A percentile compares a stretch with the other conserved stretches of the same genome.
Evolutionary conservation across 2,113 vertebrate species (phyloP).

Genomic region (Hemibagrus wyckioides): DNA sequence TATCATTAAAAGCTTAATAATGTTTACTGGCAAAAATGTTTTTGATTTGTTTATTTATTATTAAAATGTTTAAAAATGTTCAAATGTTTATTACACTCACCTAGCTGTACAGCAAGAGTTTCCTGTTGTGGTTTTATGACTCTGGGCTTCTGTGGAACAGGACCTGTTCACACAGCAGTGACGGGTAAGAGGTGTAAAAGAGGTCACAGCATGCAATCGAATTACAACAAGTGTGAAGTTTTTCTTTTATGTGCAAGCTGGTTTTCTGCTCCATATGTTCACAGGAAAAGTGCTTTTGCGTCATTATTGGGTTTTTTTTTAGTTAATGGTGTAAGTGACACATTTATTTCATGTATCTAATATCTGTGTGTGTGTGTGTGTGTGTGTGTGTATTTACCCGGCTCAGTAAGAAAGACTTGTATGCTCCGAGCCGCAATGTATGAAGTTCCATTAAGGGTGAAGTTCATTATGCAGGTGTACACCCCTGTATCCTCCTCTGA

Average conservation of each 20-base stretch:
- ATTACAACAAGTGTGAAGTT: background rate
- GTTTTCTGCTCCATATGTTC: background rate
- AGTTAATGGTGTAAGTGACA: background rate
- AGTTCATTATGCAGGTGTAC: constrained; percentile 67
- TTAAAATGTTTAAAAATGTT: too few relatives aligned
- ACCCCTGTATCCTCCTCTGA: constrained; percentile 49
- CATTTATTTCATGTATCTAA: background rate
- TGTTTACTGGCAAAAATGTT: too few relatives aligned
- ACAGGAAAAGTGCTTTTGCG: constrained; percentile 3
- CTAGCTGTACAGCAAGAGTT: constrained; percentile 56
- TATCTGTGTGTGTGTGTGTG: background rate
- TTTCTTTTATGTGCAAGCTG: background rate
- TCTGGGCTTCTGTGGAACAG: constrained; percentile 31
- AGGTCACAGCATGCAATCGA: background rate
- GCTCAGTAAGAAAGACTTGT: constrained; percentile 1
- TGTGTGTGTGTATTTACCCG: constrained; percentile 14
- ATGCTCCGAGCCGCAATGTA: constrained; percentile 62
- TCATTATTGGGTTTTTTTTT: background rate
- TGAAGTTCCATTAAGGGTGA: constrained; percentile 50
- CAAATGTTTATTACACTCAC: constrained; percentile 51
- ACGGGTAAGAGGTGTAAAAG: background rate
- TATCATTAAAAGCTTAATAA: background rate
- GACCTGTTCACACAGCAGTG: background rate
- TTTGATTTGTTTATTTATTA: too few relatives aligned
- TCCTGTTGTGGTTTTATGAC: constrained; percentile 55